phyloP scores from a whole-genome alignment of 2,888 invertebrate species.

The Drepana falcataria region DNA sequence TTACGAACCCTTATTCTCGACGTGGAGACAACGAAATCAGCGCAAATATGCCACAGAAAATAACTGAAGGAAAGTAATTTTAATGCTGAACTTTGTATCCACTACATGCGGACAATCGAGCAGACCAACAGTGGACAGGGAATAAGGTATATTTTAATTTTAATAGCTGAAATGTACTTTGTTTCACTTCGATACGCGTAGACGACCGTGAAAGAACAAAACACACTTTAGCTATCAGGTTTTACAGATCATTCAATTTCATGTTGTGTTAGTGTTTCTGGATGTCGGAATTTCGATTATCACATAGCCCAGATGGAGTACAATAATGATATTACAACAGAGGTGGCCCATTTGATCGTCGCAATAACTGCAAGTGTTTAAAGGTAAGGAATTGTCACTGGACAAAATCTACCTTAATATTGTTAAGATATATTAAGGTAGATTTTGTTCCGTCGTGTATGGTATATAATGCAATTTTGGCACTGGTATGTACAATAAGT shows the following conservation, averaged over 20 bases:
- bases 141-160: conserved; percentile 1
- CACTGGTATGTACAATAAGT: too few species aligned
- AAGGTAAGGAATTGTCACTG: too few species aligned
- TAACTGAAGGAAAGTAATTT: conserved; percentile 15
- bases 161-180: background rate
- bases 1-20: conserved; percentile 30
- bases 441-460: too few species aligned
- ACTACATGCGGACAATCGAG: conserved; percentile 30
- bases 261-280: background rate
- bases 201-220: too few species aligned
- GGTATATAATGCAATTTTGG: too few species aligned
- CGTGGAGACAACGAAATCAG: conserved; percentile 34
- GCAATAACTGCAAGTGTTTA: conserved; percentile 14
- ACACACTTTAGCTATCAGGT: too few species aligned
- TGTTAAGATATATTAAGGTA: too few species aligned
- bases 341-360: conserved; percentile 23
- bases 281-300: background rate
- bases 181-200: too few species aligned
- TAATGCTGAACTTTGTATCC: conserved; percentile 6
- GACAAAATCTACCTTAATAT: background rate
- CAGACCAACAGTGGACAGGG: conserved; percentile 17
- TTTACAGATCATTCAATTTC: background rate
- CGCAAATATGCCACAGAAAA: conserved; percentile 41
- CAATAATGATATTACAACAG: too few species aligned
- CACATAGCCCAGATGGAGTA: background rate